Base-by-base conservation (phyloP, 2,113 vertebrate genomes). In the Tenrec ecaudatus region DNA sequence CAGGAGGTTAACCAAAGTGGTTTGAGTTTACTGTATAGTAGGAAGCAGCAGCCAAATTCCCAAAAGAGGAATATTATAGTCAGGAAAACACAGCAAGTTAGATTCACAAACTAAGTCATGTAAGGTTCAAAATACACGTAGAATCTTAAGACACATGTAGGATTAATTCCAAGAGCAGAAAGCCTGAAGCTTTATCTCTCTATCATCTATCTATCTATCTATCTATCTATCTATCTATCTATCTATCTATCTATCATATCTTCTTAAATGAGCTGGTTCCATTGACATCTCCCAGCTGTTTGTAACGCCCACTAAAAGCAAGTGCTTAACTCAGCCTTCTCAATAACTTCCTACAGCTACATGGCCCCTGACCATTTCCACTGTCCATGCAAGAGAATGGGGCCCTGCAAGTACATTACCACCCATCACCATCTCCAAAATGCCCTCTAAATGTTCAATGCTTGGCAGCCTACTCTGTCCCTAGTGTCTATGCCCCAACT, bases 81-180 rank as follows among this genome's bases (percentile, higher is more conserved):
- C 36, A 87, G 33, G 14, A 78, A 91, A 57, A 80, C 31, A 68
- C 80, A 47, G 2, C 22, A 73, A 25, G 4, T 79, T 71, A 81
- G 40, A 38, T 19, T 22, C 40, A 92, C 87, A 85, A 84, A 14
- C 1, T 68, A 36, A 96, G 47, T 80, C 6, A 88, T 87, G 40
- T 82, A 4, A 91, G 47, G 7, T 47, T 80, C 71, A 82, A 85
- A 15, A 71, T n/a, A n/a, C 12, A 88, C 11, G 25, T 15, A 80
- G 20, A 86, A 76, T 79, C 36, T 73, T 73, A 22, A 73, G 71
- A 73, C 17, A 33, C 33, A 73, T 4, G 17, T 23, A 75, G 6
- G 15, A 31, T 5, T 88, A 60, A 27, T 82, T 43, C 62, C 15
- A 85, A 92, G 23, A 85, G 29, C 22, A 90, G 82, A 78, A 27